Evolutionary conservation across 2,113 vertebrate species (phyloP), one percentile per base, ranked within the genome.

Genomic region (Fulica atra): DNA sequence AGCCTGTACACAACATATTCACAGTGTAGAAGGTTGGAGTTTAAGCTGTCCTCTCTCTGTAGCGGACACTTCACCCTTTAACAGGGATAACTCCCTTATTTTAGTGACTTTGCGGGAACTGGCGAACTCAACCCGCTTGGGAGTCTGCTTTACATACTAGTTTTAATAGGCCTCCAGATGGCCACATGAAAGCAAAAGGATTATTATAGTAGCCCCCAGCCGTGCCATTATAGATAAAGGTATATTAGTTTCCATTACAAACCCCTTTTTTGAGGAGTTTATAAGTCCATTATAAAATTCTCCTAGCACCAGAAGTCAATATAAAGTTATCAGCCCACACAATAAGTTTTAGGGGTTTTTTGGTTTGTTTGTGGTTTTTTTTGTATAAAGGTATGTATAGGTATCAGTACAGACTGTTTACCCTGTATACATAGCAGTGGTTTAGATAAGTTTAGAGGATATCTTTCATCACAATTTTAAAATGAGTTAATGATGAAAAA

Each of bases 91-190:
- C 88, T 96, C 93, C 87, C 91, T 69, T 97, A 95, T 98, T 97
- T 97, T 89, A 97, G 97, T 95, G 97, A 97, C 97, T 98, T 97
- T 95, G 96, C 96, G 96, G 97, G 96, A 97, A 98, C 83, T 88
- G 86, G 97, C 86, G 97, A 98, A 97, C 97, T 98, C 97, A 97
- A 97, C 93, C 91, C 94, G 91, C 97, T 98, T 98, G 97, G 97
- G 96, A 98, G 97, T 96, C 97, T 98, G 97, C 94, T 98, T 98
- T 97, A 98, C 97, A 97, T 97, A 97, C 95, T 96, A 88, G 95
- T 97, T 98, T 98, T 98, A 98, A 98, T 98, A 97, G 98, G 97
- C 97, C 96, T 98, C 98, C 98, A 98, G 98, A 98, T 98, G 98
- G 98, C 94, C 95, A 97, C 97, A 98, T 98, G 97, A 98, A 98